A percentile compares a stretch with the other conserved stretches of the same genome.
These are phyloP conservation scores for Platichthys flesus DNA, from an alignment of 2,113 vertebrate genomes.

Conservation along the genomic window DNA sequence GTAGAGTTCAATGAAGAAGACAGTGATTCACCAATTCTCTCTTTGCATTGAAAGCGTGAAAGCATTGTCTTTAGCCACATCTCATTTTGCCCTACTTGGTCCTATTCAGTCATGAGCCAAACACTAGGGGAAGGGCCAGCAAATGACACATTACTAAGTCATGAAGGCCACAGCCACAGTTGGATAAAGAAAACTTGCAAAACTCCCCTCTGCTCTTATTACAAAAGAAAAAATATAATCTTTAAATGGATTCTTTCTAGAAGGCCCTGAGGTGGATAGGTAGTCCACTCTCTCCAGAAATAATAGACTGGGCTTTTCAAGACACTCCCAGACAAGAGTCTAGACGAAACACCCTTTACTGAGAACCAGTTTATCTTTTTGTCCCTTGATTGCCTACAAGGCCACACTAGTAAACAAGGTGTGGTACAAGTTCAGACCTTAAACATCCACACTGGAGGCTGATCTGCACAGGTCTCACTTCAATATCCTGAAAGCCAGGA, in stretches of 20 bases:
- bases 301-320: constrained; percentile 32
- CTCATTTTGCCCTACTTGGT: constrained; percentile 23
- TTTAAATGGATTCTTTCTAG: constrained; percentile 23
- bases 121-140: constrained; percentile 27
- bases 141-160: constrained; percentile 55
- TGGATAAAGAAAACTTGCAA: constrained; percentile 32
- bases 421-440: not conserved
- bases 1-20: not conserved
- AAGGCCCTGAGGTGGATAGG: constrained; percentile 20
- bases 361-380: constrained; percentile 21
- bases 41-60: constrained; percentile 65
- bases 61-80: constrained; percentile 40
- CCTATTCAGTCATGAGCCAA: constrained; percentile 35
- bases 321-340: constrained; percentile 6
- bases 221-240: constrained; percentile 16
- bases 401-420: constrained; percentile 4
- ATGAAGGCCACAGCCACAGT: constrained; percentile 32
- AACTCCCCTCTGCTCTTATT: constrained; percentile 21
- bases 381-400: not conserved
- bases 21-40: constrained; percentile 59
- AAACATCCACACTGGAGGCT: constrained; percentile 5
- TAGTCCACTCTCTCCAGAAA: constrained; percentile 15
- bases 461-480: not conserved
- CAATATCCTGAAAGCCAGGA: constrained; percentile 6
- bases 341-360: constrained; percentile 20